Percentiles rank a stretch among this genome's conserved stretches.
Evolutionary conservation across 2,113 vertebrate species (phyloP).

Genomic region (Egretta garzetta): DNA sequence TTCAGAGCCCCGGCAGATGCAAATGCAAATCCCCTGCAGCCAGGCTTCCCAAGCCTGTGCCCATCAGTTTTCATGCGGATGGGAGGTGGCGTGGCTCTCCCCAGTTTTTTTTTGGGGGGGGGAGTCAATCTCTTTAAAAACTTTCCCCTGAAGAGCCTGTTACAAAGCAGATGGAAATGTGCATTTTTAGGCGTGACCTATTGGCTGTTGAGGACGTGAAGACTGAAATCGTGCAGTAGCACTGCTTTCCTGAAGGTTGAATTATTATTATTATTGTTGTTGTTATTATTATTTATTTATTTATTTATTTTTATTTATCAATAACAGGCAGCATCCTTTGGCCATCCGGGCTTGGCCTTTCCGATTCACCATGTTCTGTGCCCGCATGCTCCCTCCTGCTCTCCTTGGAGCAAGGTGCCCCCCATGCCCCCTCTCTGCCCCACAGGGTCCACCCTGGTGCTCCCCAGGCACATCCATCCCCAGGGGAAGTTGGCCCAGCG

Average conservation of each 20-base stretch:
- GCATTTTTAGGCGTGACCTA: neutral
- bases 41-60: neutral
- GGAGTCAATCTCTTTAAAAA: neutral
- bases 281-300: too few species aligned
- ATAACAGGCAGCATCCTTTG: neutral
- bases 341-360: neutral
- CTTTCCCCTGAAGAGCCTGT: neutral
- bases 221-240: neutral
- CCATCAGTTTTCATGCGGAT: accelerated
- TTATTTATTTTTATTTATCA: too few species aligned
- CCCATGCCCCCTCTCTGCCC: too few species aligned
- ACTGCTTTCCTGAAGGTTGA: neutral
- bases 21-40: neutral
- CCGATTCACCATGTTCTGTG: accelerated
- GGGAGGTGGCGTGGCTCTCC: neutral
- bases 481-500: neutral
- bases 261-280: too few species aligned
- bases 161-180: neutral
- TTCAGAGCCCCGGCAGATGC: neutral
- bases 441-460: neutral
- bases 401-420: neutral
- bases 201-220: neutral
- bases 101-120: accelerated
- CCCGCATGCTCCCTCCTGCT: neutral
- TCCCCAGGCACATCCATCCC: neutral